Percentiles rank a stretch among this genome's conserved stretches.
Conservation (phyloP, 2,888 invertebrate species). For the Julus scandinavius region DNA sequence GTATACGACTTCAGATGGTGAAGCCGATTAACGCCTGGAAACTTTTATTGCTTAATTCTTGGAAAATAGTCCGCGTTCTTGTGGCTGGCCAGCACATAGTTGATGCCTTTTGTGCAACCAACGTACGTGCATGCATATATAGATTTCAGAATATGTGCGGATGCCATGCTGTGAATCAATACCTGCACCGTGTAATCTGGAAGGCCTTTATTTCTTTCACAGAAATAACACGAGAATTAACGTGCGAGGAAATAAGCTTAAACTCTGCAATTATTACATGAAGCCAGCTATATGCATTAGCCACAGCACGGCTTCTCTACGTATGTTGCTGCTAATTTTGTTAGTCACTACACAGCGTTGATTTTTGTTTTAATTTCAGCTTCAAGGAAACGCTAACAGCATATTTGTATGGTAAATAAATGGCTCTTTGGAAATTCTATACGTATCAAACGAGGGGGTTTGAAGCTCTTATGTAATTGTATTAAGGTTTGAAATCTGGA, state of each 20-base stretch:
- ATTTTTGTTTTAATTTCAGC: too few relatives aligned
- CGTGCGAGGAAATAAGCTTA: background rate
- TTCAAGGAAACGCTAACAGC: too few relatives aligned
- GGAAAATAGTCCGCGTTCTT: background rate
- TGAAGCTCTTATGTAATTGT: too few relatives aligned
- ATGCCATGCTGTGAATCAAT: background rate
- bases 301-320: too few relatives aligned
- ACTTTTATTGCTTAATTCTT: conserved; percentile 34
- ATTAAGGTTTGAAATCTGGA: too few relatives aligned
- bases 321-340: too few relatives aligned
- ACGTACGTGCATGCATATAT: background rate
- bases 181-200: background rate
- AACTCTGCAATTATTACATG: background rate
- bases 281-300: too few relatives aligned
- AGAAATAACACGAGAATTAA: background rate
- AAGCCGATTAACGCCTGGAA: conserved; percentile 16
- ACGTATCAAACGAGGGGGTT: too few relatives aligned
- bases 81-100: background rate
- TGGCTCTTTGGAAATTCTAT: too few relatives aligned
- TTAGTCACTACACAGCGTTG: too few relatives aligned
- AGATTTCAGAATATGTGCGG: background rate
- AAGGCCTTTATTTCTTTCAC: background rate
- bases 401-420: too few relatives aligned
- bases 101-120: background rate
- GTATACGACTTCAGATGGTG: background rate